Evolutionary conservation across 2,797 vertebrate genomes (phyloP), one percentile per base, ranked within the genome.

Genomic region (Periophthalmus magnuspinnatus): DNA sequence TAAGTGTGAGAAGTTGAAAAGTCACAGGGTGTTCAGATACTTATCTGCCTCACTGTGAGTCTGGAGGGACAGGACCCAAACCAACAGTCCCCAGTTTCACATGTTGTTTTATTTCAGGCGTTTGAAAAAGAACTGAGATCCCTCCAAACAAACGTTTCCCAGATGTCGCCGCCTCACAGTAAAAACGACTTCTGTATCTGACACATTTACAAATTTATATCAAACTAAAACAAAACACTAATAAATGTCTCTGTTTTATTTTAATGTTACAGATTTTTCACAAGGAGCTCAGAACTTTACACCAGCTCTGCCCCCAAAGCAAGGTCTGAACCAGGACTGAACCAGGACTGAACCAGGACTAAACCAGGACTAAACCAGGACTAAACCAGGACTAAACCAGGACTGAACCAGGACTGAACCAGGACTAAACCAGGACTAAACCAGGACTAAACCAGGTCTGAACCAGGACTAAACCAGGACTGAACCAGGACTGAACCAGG

Each of bases 51-150:
- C n/a, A n/a, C n/a, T n/a, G n/a, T n/a, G n/a, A n/a, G n/a, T n/a
- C n/a, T n/a, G n/a, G n/a, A n/a, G n/a, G n/a, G n/a, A n/a, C n/a
- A n/a, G n/a, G n/a, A n/a, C n/a, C n/a, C n/a, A n/a, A n/a, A n/a
- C n/a, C n/a, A n/a, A n/a, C n/a, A n/a, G n/a, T n/a, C n/a, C n/a
- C n/a, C n/a, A n/a, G 10, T 14, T 45, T 45, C 41, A 45, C 41
- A 5, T 14, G 24, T 28, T 55, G 1, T 60, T 60, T 38, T 14
- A 6, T 61, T n/a, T 19, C n/a, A 38, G 1, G 90, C 83, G 33
- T 92, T 93, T 79, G 65, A 88, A 68, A 34, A 59, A 0, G 0
- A 72, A 64, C 72, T 91, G 5, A 61, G 0, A 63, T 0, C 0
- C 0, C 10, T 57, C 24, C 50, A 65, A 9, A 0, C 2, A 16